Percentiles rank a stretch among this genome's conserved stretches.
Conservation (phyloP, 2,797 vertebrate genomes). For the Mergus octosetaceus region DNA sequence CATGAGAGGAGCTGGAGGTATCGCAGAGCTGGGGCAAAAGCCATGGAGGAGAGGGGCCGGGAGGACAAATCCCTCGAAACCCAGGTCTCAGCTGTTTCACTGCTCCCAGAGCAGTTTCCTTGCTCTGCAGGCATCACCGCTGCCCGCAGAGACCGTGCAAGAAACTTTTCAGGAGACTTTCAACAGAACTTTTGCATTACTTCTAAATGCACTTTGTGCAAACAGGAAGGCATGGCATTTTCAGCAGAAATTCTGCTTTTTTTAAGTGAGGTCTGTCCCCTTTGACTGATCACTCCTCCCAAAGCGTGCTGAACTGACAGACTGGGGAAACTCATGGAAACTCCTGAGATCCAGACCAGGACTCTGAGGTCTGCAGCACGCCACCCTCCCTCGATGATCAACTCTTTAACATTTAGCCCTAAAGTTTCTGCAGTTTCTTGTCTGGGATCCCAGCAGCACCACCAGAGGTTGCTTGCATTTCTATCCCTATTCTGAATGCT, state of each 20-base stretch:
- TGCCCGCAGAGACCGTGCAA: background rate
- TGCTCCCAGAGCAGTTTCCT: background rate
- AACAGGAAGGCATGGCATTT: background rate
- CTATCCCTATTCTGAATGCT: background rate
- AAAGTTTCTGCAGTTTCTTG: background rate
- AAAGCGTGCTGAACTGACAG: background rate
- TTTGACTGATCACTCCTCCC: background rate
- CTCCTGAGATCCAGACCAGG: background rate
- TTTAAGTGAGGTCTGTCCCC: background rate
- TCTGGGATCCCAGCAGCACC: background rate
- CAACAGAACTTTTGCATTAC: background rate
- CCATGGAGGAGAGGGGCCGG: background rate
- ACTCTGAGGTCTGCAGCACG: background rate
- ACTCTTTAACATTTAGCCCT: background rate
- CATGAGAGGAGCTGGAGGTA: background rate
- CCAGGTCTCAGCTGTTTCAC: background rate
- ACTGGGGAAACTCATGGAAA: background rate
- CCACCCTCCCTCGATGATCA: background rate
- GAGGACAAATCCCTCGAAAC: background rate
- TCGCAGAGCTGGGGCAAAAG: background rate
- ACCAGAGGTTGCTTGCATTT: background rate
- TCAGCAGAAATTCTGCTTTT: background rate
- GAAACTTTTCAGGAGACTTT: background rate
- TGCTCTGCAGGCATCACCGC: background rate
- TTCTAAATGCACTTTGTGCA: background rate